Base-by-base conservation (phyloP, 2,888 invertebrate genomes). In the Plusia festucae region DNA sequence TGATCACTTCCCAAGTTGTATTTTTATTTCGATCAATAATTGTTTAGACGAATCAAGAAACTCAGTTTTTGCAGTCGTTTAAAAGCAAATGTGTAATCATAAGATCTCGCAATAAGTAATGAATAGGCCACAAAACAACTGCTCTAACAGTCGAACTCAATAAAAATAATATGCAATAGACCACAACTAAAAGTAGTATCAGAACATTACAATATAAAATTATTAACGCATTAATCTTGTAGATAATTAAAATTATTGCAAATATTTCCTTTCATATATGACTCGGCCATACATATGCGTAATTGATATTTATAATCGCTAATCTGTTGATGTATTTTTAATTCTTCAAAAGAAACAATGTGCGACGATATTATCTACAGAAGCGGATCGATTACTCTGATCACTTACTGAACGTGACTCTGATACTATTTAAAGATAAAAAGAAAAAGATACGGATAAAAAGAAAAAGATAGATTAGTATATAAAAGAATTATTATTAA, bases 361-460 rank as follows among this genome's bases (percentile, higher is more conserved):
- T 49, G 46, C 46, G 20, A 20, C 0, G 46, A 49, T 49, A 20
- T 18, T 49, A 49, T 49, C 46, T 18, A 7, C 11, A 40, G 46
- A 18, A 49, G 46, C 46, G 16, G 46, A 49, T 49, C 46, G 46
- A 49, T 49, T 18, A 49, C 18, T 49, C 11, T 20, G 46, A 49
- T 49, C 18, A 20, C 46, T 46, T 46, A 46, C 46, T 18, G 18
- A 20, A 49, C 46, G 46, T 49, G 46, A 18, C 46, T 49, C 46
- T 20, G 46, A 49, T 49, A 49, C 46, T 49, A 49, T 49, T 49
- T 49, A 18, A 49, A 49, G 46, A 49, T 49, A 49, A 16, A 18
- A 18, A 49, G 18, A 18, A 49, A 49, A 18, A 40, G 40, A n/a
- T n/a, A 5, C 15, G 15, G 40, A n/a, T 40, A n/a, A 40, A 11